Base-by-base conservation (phyloP, 2,797 vertebrate genomes). In the Meda fulgida region DNA sequence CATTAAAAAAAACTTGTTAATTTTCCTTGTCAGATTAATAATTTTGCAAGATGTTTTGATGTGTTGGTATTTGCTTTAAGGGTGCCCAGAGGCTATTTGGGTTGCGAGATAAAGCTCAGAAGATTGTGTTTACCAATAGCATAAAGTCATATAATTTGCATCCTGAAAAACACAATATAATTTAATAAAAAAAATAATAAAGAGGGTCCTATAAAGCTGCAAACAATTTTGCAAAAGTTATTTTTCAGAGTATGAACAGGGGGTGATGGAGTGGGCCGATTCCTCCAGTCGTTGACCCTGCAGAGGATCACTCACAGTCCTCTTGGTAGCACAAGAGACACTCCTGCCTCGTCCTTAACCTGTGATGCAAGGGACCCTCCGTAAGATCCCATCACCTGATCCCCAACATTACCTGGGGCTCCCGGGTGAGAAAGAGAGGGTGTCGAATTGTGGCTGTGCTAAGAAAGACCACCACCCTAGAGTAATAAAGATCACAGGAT, bases 401-500 rank as follows among this genome's bases (percentile, higher is more conserved):
- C 82, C 46, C 63, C 63, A 78, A 72, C 63, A 69, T 21, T 60
- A 53, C 75, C 75, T 60, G 51, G 65, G 75, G 34, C 46, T 78
- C 82, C 82, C 23, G 21, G 60, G 72, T 75, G 72, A 63, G 65
- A 16, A 71, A 46, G 73, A n/a, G 60, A 75, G 55, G 48, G 60
- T 78, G 82, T 84, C 26, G n/a, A 71, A 76, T 10, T 40, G n/a
- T 38, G 34, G 58, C 53, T 69, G n/a, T 78, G 48, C 77, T 70
- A 78, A 78, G 71, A 83, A 81, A 82, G 88, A 76, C 69, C 79
- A 76, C 79, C 63, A 71, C 85, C 85, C 79, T 69, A 18, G 78
- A 88, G 80, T 87, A 87, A 89, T 87, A 80, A 81, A 87, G 83
- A 87, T 84, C 88, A 89, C 85, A 86, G 73, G 55, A 85, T 82